Conservation (phyloP, 2,888 invertebrate genomes). For the Microplitis deprimator region DNA sequence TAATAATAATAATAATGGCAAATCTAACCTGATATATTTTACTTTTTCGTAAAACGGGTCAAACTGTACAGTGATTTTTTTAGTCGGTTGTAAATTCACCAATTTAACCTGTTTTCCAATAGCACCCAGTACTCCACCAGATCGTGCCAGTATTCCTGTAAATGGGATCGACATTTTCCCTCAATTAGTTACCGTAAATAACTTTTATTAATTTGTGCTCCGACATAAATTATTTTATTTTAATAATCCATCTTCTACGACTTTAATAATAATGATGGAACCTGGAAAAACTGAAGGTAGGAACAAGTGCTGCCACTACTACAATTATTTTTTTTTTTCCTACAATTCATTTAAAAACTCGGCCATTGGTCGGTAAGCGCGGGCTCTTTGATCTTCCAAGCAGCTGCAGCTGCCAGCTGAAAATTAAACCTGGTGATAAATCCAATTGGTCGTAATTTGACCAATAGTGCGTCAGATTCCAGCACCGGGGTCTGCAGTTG, state of each 20-base stretch:
- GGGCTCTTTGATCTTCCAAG: background rate
- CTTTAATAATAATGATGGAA: background rate
- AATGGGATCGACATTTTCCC: constrained; percentile 81
- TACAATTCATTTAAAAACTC: background rate
- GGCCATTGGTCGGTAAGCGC: background rate
- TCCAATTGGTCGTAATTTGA: background rate
- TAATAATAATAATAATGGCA: background rate
- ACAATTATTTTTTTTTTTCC: background rate
- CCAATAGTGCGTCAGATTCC: background rate
- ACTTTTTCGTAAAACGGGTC: constrained; percentile 87
- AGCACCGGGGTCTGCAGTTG: background rate
- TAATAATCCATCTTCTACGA: background rate
- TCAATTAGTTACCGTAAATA: background rate
- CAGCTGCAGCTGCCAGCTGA: background rate
- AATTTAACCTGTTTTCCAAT: constrained; percentile 80
- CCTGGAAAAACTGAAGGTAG: background rate
- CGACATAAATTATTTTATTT: background rate
- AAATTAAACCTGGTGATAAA: background rate
- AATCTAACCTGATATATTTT: constrained; percentile 75
- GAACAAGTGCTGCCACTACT: background rate
- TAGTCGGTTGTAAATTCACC: constrained; percentile 85
- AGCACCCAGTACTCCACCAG: constrained; percentile 81
- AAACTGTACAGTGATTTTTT: constrained; percentile 83
- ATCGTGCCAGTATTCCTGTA: constrained; percentile 79
- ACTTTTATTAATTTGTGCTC: background rate